Base-by-base conservation (phyloP, 2,888 invertebrate species). In the Elmis aenea region DNA sequence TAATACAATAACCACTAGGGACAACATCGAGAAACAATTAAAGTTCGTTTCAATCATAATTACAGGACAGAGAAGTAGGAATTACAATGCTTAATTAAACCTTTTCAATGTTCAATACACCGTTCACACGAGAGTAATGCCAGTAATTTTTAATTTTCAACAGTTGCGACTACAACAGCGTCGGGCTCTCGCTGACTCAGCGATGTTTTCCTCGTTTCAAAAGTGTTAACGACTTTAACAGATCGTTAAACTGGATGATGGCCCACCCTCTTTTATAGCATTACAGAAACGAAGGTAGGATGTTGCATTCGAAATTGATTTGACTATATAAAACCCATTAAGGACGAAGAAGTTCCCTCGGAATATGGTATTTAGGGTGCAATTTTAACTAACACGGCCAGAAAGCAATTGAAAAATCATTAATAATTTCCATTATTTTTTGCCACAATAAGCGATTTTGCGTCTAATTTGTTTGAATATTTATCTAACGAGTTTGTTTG, bases 51-150 rank as follows among this genome's bases (percentile, higher is more conserved):
- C 28, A 39, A 27, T 37, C 33, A 38, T 40, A 46, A 46, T 46
- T 46, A 38, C 38, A 37, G 38, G 32, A 31, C 33, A 45, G 35
- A 41, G 34, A 37, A 32, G 27, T 22, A 26, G 22, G 32, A 42
- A 46, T 46, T 38, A 42, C 39, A 42, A 46, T 38, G 39, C 46
- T 42, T 40, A 46, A 46, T 46, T 46, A 39, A 46, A 46, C 42
- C 46, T 43, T 39, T 42, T 46, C 42, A 42, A 23, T 21, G 36
- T 22, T 30, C 31, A 22, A 4, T 31, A 30, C 36, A 26, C 30
- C 18, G 15, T 36, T 36, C 36, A 26, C 20, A 15, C 30, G 30
- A 36, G 26, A 22, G 33, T 22, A 22, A 13, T 11, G 26, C 27
- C 15, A 26, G 33, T 33, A 33, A 33, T 33, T 33, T 33, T 33